Evolutionary conservation across 2,888 invertebrate species (phyloP).

Genomic region (Laspeyria flexula): DNA sequence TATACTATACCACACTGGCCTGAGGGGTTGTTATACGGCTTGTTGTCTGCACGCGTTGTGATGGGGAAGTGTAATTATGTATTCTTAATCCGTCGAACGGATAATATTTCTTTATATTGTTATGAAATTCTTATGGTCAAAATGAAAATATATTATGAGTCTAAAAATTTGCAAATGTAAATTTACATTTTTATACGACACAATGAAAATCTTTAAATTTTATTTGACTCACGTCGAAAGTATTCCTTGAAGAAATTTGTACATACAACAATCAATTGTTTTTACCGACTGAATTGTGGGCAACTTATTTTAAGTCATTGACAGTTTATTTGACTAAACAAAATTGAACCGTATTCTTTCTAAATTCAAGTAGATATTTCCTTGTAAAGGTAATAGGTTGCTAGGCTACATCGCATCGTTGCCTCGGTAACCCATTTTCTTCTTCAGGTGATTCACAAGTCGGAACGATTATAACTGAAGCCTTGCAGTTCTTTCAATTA

Average conservation of each 20-base stretch:
- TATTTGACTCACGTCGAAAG: neutral
- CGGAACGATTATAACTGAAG: slow-evolving; percentile 17
- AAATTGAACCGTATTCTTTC: neutral
- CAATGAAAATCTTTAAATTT: no score
- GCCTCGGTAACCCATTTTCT: slow-evolving; percentile 9
- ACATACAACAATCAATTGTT: neutral
- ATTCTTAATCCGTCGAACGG: no score
- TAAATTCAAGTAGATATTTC: neutral
- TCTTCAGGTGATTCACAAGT: slow-evolving; percentile 23
- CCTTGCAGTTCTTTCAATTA: slow-evolving; percentile 15
- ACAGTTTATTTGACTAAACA: neutral
- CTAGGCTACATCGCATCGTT: slow-evolving; percentile 5
- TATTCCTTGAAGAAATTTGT: neutral
- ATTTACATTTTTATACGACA: no score
- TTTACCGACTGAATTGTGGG: neutral
- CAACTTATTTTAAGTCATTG: slow-evolving; percentile 8
- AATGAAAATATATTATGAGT: no score
- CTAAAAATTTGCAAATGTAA: no score
- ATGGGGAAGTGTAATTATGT: no score
- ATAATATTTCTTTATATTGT: no score
- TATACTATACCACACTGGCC: no score
- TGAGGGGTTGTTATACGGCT: no score
- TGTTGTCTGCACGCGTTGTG: no score
- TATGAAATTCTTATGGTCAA: no score
- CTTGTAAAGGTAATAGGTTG: neutral